Conservation (phyloP, 2,888 invertebrate species). For the Chloroclystis v-ata region DNA sequence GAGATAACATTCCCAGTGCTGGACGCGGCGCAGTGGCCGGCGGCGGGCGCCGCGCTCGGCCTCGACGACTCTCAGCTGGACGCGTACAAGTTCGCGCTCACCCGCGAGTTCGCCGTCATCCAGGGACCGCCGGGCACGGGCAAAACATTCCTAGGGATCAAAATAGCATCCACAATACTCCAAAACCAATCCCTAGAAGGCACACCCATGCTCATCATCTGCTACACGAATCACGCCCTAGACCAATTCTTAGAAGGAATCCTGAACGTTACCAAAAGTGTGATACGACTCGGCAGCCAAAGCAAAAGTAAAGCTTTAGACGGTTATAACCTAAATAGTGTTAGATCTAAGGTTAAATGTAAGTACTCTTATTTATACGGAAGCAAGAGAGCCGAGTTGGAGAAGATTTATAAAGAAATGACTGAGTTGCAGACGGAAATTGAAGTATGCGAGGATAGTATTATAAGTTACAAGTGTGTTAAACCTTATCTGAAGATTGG, state of each 20-base stretch:
- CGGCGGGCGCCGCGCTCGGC: conserved; percentile 49
- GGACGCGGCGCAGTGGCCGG: conserved; percentile 70
- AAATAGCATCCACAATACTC: conserved; percentile 83
- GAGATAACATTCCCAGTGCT: conserved; percentile 53
- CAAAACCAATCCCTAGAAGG: conserved; percentile 76
- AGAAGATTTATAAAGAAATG: conserved; percentile 55
- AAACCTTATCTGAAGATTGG: conserved; percentile 47
- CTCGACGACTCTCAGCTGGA: conserved; percentile 82
- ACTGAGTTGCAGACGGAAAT: conserved; percentile 57
- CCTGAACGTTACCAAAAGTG: conserved; percentile 72
- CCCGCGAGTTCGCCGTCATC: conserved; percentile 85
- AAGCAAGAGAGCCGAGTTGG: conserved; percentile 51
- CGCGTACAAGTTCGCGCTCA: conserved; percentile 83
- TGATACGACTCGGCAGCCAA: conserved; percentile 84
- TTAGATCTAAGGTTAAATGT: conserved; percentile 54
- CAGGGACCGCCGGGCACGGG: conserved; percentile 95
- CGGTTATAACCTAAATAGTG: conserved; percentile 68
- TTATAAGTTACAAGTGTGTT: conserved; percentile 50
- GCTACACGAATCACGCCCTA: conserved; percentile 91
- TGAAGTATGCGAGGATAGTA: conserved; percentile 60
- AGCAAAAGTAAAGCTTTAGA: conserved; percentile 78
- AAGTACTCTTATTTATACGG: conserved; percentile 57
- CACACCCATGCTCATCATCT: conserved; percentile 86
- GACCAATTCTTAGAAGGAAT: conserved; percentile 90
- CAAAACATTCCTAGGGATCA: conserved; percentile 88